Evolutionary conservation across 2,888 invertebrate species (phyloP).

Genomic region (Germaria angustata): DNA sequence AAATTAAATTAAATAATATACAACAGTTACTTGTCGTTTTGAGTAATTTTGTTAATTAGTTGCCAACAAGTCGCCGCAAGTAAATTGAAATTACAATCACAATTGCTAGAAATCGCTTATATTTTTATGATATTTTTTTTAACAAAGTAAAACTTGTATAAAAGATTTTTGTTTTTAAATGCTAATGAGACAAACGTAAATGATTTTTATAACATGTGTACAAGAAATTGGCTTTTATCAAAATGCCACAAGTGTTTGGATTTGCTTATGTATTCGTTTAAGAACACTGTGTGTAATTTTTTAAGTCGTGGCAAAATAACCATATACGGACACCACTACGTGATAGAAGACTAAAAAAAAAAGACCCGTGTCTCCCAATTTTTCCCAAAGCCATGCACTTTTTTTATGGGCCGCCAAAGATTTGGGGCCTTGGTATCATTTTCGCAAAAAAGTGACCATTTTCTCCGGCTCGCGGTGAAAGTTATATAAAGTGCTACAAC

Average conservation of each 20-base stretch:
- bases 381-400: no score
- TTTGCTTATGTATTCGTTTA: neutral
- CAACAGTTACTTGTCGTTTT: neutral
- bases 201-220: neutral
- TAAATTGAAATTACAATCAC: neutral
- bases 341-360: no score
- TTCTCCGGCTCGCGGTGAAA: no score
- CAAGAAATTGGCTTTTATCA: neutral
- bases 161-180: neutral
- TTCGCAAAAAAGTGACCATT: no score
- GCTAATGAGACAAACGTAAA: conserved; percentile 17
- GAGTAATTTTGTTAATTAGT: conserved; percentile 33
- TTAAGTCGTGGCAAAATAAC: no score
- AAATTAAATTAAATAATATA: no score
- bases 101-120: neutral
- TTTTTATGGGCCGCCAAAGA: no score
- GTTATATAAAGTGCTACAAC: no score
- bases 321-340: no score
- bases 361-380: no score
- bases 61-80: conserved; percentile 9
- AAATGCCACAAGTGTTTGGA: neutral
- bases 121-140: neutral
- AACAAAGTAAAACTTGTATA: neutral
- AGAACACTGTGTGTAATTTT: no score
- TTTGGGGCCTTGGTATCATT: no score